Base-by-base conservation (phyloP, 2,888 invertebrate species). In the Drosophila percnosoma region DNA sequence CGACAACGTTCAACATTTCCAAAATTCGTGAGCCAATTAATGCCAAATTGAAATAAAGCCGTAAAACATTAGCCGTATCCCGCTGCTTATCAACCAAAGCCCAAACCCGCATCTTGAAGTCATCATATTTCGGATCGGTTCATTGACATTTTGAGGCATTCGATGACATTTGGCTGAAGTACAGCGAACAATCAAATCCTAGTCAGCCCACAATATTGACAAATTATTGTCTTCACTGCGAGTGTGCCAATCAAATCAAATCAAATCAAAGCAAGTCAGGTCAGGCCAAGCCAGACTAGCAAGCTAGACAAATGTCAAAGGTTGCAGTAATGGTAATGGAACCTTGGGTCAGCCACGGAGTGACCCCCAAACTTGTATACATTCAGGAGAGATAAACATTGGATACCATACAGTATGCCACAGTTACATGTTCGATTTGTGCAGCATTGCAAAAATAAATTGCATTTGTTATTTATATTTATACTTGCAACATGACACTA, bases 41-140 rank as follows among this genome's bases (percentile, higher is more conserved):
- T 73, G 67, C 73, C 60, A 79, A 84, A 89, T 85, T 89, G 82
- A 87, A 87, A 89, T 87, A 79, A 79, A 82, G 69, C 73, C 84
- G 82, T 76, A 79, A 78, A 82, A 67, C 24, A 66, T 71, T 21
- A 13, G n/a, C 7, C 63, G 62, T 62, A 53, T 29, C 67, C 63
- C 48, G 40, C 52, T 48, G 54, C 29, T 59, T 55, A 21, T 61
- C 24, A 62, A 49, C 11, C 45, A 51, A 29, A 15, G 45, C 48
- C 59, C 42, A 68, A 49, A 63, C 59, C 53, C 59, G 45, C 64
- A 68, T 68, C 63, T 73, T 31, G 33, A 38, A 61, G 33, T 31
- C 53, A 48, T 62, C 27, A 58, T 59, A 29, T 64, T 2, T 45
- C 15, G 24, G 13, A 34, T 52, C 40, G 42, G 83, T 80, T 86